Base-by-base conservation (phyloP, 2,888 invertebrate species). In the Pachliopta kotzebuea region DNA sequence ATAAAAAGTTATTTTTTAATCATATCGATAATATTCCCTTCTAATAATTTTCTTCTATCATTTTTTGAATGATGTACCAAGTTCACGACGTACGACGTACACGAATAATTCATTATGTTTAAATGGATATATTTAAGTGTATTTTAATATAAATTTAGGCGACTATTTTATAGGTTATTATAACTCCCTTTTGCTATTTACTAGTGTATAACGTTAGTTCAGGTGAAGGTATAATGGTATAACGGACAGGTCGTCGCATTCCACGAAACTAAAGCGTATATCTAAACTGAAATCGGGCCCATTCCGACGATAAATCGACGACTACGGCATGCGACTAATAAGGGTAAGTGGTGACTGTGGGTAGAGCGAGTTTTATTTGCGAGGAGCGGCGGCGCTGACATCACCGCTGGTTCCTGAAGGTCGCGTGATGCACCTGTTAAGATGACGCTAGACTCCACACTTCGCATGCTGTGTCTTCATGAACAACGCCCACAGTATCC, bases 361-460 rank as follows among this genome's bases (percentile, higher is more conserved):
- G 81, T 70, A 69, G 74, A 63, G 64, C 69, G 60, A 57, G 67
- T 70, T 73, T 72, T 21, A 45, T 54, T 70, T 70, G 62, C 59
- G 71, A 76, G 79, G 79, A 75, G 77, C 72, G 80, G 75, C 71
- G 56, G 62, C 56, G 72, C 63, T 83, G 84, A 83, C 77, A 79
- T 83, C 84, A 83, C 68, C 79, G 70, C 65, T 69, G 69, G 67
- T 72, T 76, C 66, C 42, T 42, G 72, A 76, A 77, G 76, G 76
- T 77, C 68, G 65, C 53, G 53, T 65, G 68, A 62, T 71, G 73
- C 68, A 70, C 69, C 69, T 69, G 70, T 68, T 62, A 60, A 62
- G 62, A 66, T 66, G 67, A 67, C 71, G 68, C 68, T 69, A 65
- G 68, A 55, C 63, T 68, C 67, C 58, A 65, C 56, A 54, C 23